Percentiles rank a stretch among this genome's conserved stretches.
These are phyloP conservation scores for Holacanthella duospinosa DNA, from an alignment of 2,888 invertebrate genomes.

Conservation along the genomic window DNA sequence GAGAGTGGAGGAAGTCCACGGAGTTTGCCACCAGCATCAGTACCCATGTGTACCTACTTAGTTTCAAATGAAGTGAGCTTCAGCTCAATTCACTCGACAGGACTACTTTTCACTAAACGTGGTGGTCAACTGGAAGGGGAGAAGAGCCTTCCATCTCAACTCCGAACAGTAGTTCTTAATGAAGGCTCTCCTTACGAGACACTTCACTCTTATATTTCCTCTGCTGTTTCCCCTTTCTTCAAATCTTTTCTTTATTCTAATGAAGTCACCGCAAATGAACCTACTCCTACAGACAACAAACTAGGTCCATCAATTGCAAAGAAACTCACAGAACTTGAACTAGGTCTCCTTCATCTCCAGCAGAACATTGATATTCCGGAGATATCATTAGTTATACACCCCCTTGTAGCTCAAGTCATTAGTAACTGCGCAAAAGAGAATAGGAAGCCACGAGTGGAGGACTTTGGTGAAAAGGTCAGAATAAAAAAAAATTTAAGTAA, in stretches of 20 bases:
- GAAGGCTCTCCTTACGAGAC: slow-evolving; percentile 98
- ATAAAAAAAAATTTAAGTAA: too few relatives aligned
- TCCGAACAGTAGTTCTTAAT: slow-evolving; percentile 81
- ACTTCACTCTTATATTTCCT: slow-evolving; percentile 87
- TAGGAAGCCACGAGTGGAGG: slow-evolving; percentile 85
- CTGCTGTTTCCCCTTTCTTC: slow-evolving; percentile 93
- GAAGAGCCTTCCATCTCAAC: slow-evolving; percentile 84
- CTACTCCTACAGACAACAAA: slow-evolving; percentile 98
- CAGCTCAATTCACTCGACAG: slow-evolving; percentile 59
- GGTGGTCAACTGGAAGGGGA: slow-evolving; percentile 88
- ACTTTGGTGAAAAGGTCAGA: slow-evolving; percentile 83
- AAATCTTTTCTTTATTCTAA: slow-evolving; percentile 94
- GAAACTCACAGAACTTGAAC: slow-evolving; percentile 95
- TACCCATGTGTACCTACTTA: too few relatives aligned
- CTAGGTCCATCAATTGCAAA: slow-evolving; percentile 99
- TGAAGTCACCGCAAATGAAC: slow-evolving; percentile 10
- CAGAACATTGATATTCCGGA: slow-evolving; percentile 99
- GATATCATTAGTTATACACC: slow-evolving; percentile 86
- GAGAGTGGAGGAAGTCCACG: background rate
- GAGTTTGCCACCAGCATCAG: too few relatives aligned
- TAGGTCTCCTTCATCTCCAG: slow-evolving; percentile 94
- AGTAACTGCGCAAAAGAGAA: slow-evolving; percentile 86
- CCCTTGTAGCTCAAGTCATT: slow-evolving; percentile 72
- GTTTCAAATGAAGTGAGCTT: slow-evolving; percentile 88
- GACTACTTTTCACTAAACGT: slow-evolving; percentile 85